Evolutionary conservation across 2,888 invertebrate genomes (phyloP), one percentile per base, ranked within the genome.

Genomic region (Flabesymbios commensalis): DNA sequence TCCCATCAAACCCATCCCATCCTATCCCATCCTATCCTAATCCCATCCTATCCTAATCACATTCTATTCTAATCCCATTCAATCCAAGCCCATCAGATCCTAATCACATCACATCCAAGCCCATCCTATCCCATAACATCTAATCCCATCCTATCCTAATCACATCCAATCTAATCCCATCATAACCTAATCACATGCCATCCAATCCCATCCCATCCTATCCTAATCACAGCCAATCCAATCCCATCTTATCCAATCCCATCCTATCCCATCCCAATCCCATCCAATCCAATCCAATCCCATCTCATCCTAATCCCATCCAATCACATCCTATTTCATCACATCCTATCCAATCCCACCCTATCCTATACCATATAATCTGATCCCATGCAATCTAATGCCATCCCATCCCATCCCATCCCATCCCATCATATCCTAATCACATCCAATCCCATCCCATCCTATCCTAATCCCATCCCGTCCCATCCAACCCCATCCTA

Each of bases 21-120:
- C 51, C 51, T 7, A 51, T 51, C 22, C 22, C 22, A 51, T 51
- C 51, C 51, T 29, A 51, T 32, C 51, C 51, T 29, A n/a, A 51
- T 51, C 51, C 51, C 49, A 49, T 49, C 45, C 22, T 7, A 19
- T 45, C 45, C 22, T 10, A 45, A 54, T 54, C 54, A n/a, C 54
- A 54, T 54, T 45, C 42, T 45, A 55, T 55, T 45, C 42, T 36
- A 45, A 45, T 55, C 55, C 42, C 55, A 55, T 55, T 45, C 55
- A 19, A 55, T 43, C 54, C 45, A n/a, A 55, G 26, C 55, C 42
- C 43, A 55, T 45, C 55, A 22, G 22, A 55, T 43, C 45, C 17
- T 14, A n/a, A 55, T 55, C 55, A 22, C 43, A 55, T 55, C 55
- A 19, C 43, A 55, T 54, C 54, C 42, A n/a, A 55, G 45, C 55